Evolutionary conservation across 2,888 invertebrate species (phyloP), one percentile per base, ranked within the genome.

Genomic region (Rotaria sp.): DNA sequence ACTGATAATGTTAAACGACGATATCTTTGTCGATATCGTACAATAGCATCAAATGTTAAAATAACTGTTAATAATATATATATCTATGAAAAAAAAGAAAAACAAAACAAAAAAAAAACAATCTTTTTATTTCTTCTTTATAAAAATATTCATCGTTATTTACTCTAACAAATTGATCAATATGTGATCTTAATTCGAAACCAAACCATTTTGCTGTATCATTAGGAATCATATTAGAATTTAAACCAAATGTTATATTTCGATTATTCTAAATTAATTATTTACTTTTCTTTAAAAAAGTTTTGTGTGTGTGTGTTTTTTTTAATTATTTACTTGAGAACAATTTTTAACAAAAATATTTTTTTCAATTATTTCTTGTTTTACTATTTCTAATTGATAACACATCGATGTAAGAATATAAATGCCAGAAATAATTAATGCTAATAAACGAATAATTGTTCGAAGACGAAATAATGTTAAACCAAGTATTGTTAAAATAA

Each of bases 301-400:
- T n/a, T n/a, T n/a, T n/a, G n/a, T n/a, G n/a, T 1, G 24, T 2
- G 10, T 21, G 2, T 0, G 8, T 38, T 5, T 21, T 38, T 67
- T 59, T 24, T 10, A 41, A 13, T 5, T 1, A n/a, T 18, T 50
- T 15, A 88, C 89, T 88, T 84, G 5, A 38, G 80, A 45, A 45
- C 80, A 80, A 45, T 45, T 80, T 26, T 45, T 24, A 41, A 80
- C n/a, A 45, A 80, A 80, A 80, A 80, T n/a, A 45, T 80, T 11
- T 80, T 26, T 41, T 80, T 80, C 21, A 45, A 80, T 45, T 45
- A 80, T 45, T n/a, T n/a, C 0, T 80, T 80, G 45, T 80, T 80
- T 80, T 13, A n/a, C 80, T 26, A 80, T 45, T 80, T 80, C 80
- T 45, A 80, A 80, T 45, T 80, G 80, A 80, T 80, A 80, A 80